phyloP scores from a whole-genome alignment of 2,113 vertebrate species.

The Platichthys stellatus region DNA sequence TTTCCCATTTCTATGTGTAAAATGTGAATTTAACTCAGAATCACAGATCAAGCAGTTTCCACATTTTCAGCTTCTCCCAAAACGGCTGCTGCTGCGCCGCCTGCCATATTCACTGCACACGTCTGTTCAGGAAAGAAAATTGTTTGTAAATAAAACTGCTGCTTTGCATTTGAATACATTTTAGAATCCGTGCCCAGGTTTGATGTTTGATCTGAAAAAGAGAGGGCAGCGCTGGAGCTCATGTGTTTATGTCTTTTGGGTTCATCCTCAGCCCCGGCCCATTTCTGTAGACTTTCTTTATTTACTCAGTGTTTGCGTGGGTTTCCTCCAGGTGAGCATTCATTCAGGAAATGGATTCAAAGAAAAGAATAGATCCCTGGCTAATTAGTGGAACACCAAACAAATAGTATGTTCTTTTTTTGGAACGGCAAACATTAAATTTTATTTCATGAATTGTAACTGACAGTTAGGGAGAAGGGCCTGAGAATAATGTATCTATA shows the following conservation, averaged over 20 bases:
- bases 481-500: constrained; percentile 7
- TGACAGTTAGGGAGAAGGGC: background rate
- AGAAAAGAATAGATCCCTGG: constrained; percentile 13
- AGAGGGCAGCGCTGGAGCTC: background rate
- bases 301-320: constrained; percentile 24
- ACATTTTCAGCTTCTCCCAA: constrained; percentile 9
- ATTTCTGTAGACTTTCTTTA: background rate
- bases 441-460: constrained; percentile 25
- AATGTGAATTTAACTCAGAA: constrained; percentile 35
- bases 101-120: constrained; percentile 6
- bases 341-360: constrained; percentile 36
- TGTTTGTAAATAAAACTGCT: constrained; percentile 45
- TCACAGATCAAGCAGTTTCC: constrained; percentile 2
- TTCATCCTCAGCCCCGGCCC: constrained; percentile 3
- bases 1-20: constrained; percentile 14
- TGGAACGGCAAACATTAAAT: constrained; percentile 25
- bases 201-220: constrained; percentile 36
- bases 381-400: constrained; percentile 30
- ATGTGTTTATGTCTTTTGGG: constrained; percentile 2
- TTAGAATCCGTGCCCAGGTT: constrained; percentile 39
- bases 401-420: background rate
- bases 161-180: constrained; percentile 28
- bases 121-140: constrained; percentile 19
- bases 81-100: background rate
- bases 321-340: constrained; percentile 37